phyloP scores from a whole-genome alignment of 2,888 invertebrate genomes.

The Amaurobius ferox region DNA sequence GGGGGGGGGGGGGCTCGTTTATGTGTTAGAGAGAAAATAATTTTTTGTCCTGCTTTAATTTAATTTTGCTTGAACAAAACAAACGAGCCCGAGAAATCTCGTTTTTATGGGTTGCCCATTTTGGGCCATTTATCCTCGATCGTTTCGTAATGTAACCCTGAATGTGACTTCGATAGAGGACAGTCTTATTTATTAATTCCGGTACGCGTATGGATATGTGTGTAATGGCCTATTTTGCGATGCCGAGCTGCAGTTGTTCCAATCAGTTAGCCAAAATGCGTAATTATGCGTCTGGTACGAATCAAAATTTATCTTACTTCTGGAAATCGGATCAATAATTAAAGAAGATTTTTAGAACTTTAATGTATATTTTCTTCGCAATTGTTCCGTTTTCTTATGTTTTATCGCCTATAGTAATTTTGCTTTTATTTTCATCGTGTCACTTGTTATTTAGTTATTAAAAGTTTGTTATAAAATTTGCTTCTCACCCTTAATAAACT shows the following conservation, averaged over 20 bases:
- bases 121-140: not conserved
- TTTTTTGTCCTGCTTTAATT: not conserved
- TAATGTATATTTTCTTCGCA: too few relatives aligned
- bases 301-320: too few relatives aligned
- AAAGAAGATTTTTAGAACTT: too few relatives aligned
- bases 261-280: too few relatives aligned
- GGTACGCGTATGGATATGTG: not conserved
- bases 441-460: too few relatives aligned
- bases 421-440: too few relatives aligned
- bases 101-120: not conserved
- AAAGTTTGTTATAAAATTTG: too few relatives aligned
- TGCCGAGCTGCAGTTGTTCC: not conserved
- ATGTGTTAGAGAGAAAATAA: not conserved
- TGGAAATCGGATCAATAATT: too few relatives aligned
- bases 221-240: not conserved
- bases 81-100: not conserved
- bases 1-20: not conserved
- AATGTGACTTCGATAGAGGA: not conserved
- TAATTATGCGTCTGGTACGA: too few relatives aligned
- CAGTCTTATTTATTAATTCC: not conserved
- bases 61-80: not conserved
- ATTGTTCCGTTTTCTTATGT: too few relatives aligned
- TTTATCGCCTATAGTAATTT: too few relatives aligned
- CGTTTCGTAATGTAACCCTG: constrained; percentile 10
- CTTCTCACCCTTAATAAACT: too few relatives aligned